Evolutionary conservation across 2,888 invertebrate species (phyloP).

Genomic region (Osedax fenrisi): DNA sequence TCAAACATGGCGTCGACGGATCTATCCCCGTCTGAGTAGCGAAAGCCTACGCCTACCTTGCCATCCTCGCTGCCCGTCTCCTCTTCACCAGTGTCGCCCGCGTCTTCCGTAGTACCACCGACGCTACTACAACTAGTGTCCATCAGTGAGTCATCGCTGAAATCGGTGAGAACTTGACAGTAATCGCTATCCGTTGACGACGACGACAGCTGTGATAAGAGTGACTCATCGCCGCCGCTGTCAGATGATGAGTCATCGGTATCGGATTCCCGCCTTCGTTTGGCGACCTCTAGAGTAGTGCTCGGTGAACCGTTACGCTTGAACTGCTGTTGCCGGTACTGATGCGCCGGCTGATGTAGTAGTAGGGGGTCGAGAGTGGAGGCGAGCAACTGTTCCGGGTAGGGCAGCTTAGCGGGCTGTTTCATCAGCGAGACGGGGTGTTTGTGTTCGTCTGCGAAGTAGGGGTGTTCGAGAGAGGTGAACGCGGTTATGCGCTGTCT

Average conservation of each 20-base stretch:
- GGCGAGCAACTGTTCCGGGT: too few relatives aligned
- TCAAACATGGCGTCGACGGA: background rate
- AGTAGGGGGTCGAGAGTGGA: too few relatives aligned
- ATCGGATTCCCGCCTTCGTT: background rate
- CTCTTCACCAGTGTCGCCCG: background rate
- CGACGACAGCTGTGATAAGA: too few relatives aligned
- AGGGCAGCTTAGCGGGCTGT: too few relatives aligned
- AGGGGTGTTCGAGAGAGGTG: conserved; percentile 41
- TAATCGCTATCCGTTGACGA: background rate
- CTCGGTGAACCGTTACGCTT: background rate
- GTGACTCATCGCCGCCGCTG: too few relatives aligned
- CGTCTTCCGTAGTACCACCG: background rate
- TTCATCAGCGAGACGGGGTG: background rate
- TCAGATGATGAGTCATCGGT: too few relatives aligned
- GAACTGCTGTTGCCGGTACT: too few relatives aligned
- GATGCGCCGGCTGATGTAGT: too few relatives aligned
- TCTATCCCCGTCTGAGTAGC: too few relatives aligned
- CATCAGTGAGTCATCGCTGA: background rate
- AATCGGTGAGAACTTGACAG: background rate
- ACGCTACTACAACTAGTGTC: background rate
- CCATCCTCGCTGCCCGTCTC: too few relatives aligned
- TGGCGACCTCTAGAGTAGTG: background rate
- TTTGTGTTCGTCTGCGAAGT: conserved; percentile 36
- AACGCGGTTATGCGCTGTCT: conserved; percentile 42
- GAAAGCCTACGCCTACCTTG: too few relatives aligned